Conservation (phyloP, 2,113 vertebrate genomes). For the Odobenus rosmarus region DNA sequence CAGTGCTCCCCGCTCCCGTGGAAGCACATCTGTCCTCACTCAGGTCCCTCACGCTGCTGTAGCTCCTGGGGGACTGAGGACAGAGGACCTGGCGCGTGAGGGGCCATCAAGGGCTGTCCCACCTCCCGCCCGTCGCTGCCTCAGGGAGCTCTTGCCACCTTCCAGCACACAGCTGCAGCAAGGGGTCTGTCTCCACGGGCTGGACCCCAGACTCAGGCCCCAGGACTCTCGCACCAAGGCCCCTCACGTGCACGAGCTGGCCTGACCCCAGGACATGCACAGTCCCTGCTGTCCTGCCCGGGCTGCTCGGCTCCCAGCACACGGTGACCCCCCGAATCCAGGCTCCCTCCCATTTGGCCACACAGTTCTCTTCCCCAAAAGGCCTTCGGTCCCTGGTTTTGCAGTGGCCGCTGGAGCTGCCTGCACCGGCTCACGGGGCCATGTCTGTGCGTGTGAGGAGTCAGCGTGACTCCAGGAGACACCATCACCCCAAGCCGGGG, state of each 20-base stretch:
- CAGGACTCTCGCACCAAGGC: background rate
- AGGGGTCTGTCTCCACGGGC: background rate
- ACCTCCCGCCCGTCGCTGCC: background rate
- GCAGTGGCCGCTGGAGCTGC: background rate
- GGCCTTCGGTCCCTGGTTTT: background rate
- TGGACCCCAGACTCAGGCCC: background rate
- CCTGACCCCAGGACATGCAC: background rate
- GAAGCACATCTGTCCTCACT: background rate
- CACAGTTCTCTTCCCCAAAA: background rate
- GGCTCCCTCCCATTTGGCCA: background rate
- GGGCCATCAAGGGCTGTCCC: background rate
- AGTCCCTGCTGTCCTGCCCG: background rate
- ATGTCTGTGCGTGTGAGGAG: too few species aligned
- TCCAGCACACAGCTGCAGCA: background rate
- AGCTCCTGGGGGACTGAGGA: background rate
- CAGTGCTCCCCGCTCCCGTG: too few species aligned
- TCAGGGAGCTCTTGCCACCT: background rate
- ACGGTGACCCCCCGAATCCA: background rate
- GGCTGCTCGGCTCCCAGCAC: background rate
- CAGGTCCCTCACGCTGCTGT: background rate
- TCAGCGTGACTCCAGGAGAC: background rate
- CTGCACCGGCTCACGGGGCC: background rate
- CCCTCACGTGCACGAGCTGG: background rate
- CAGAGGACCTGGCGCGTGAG: background rate
- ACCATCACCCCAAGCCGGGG: background rate